Evolutionary conservation across 2,113 vertebrate genomes (phyloP).

Genomic region (Noctilio leporinus): DNA sequence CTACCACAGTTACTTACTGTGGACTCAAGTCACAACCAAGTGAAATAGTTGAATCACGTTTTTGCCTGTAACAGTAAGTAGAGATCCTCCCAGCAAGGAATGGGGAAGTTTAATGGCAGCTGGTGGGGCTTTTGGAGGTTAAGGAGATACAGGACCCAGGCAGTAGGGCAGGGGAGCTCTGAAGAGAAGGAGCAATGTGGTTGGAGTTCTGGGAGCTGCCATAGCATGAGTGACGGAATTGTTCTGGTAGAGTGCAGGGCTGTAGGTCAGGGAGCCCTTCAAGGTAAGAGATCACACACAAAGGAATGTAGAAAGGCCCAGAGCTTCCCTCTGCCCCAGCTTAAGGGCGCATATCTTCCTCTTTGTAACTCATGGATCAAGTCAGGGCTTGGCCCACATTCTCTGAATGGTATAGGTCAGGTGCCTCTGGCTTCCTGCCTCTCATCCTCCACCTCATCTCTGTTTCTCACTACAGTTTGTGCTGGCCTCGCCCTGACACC

Average conservation of each 20-base stretch:
- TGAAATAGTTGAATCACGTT: background rate
- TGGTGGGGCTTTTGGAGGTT: background rate
- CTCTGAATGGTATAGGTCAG: background rate
- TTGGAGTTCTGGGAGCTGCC: background rate
- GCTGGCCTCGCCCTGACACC: background rate
- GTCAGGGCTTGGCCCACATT: background rate
- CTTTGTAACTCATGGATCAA: background rate
- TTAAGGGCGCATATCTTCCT: background rate
- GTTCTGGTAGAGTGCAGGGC: fast-evolving
- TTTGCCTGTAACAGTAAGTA: background rate
- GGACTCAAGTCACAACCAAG: background rate
- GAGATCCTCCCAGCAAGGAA: background rate
- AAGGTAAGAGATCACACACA: background rate
- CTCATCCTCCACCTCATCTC: background rate
- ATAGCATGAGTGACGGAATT: background rate
- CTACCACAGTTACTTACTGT: background rate
- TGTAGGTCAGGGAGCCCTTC: background rate
- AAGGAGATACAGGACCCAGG: background rate
- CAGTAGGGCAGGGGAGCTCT: background rate
- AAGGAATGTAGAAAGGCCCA: background rate
- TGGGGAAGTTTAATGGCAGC: background rate
- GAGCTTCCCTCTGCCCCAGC: background rate
- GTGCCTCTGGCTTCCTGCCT: background rate
- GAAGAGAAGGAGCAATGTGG: background rate
- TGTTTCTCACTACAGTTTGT: background rate